Percentiles rank a stretch among this genome's conserved stretches.
These are phyloP conservation scores for Agonopterix heracliana DNA, from an alignment of 2,888 invertebrate genomes.

Conservation along the genomic window DNA sequence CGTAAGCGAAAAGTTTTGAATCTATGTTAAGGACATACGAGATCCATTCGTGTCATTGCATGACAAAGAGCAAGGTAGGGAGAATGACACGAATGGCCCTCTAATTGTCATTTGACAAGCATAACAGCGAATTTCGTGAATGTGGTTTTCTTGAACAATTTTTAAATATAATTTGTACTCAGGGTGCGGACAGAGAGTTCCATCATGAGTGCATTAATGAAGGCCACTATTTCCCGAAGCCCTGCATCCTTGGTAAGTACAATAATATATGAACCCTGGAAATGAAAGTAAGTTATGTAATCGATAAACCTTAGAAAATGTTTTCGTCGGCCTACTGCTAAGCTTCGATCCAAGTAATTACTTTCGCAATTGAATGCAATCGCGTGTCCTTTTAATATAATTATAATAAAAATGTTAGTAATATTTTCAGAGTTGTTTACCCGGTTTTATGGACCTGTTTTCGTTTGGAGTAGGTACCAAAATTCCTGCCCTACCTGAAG, in stretches of 20 bases:
- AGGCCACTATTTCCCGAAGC: constrained; percentile 58
- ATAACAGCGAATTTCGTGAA: constrained; percentile 15
- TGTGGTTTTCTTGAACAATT: constrained; percentile 14
- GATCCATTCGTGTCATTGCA: too few relatives aligned
- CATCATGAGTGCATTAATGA: constrained; percentile 75
- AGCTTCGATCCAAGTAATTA: neutral
- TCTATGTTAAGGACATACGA: too few relatives aligned
- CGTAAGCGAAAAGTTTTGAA: too few relatives aligned
- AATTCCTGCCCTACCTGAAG: too few relatives aligned
- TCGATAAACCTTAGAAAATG: constrained; percentile 25
- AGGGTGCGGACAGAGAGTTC: constrained; percentile 74
- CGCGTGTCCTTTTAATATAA: too few relatives aligned
- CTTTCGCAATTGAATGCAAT: too few relatives aligned
- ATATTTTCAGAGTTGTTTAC: too few relatives aligned
- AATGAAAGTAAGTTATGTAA: constrained; percentile 56
- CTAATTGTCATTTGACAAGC: constrained; percentile 6
- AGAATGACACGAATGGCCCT: too few relatives aligned
- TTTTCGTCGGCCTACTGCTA: constrained; percentile 24
- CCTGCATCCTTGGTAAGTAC: constrained; percentile 59
- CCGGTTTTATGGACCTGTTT: too few relatives aligned
- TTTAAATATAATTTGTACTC: constrained; percentile 41
- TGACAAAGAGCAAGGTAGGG: too few relatives aligned
- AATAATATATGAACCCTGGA: neutral
- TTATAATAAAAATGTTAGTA: too few relatives aligned
- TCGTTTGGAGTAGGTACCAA: too few relatives aligned